These are phyloP conservation scores for Narcine bancroftii DNA, from an alignment of 2,113 vertebrate genomes.

Conservation along the genomic window DNA sequence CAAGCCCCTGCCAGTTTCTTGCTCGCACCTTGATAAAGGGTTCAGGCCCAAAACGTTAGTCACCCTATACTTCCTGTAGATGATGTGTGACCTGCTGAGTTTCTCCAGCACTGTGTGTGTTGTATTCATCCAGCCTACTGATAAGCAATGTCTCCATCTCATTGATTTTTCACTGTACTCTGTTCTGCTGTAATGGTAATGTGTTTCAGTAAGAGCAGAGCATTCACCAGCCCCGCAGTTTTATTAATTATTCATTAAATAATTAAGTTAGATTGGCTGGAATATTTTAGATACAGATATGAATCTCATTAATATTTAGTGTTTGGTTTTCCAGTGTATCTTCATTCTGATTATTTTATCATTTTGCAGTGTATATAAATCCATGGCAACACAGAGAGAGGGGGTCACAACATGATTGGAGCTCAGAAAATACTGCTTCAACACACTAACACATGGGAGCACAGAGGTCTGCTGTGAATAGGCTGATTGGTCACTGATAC, in stretches of 20 bases:
- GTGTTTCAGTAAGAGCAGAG: neutral
- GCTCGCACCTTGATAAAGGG: too few species aligned
- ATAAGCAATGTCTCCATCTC: neutral
- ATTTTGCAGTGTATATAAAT: neutral
- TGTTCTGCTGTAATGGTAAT: neutral
- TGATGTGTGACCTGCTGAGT: too few species aligned
- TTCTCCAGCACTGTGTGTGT: too few species aligned
- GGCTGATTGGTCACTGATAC: neutral
- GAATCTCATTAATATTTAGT: slow-evolving; percentile 5
- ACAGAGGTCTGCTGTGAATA: neutral
- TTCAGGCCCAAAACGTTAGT: too few species aligned
- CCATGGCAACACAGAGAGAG: neutral
- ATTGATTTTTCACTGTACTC: neutral
- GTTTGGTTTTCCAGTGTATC: neutral
- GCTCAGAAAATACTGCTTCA: neutral
- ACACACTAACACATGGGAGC: neutral
- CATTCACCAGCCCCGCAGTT: neutral
- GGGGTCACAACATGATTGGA: neutral
- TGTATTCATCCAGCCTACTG: neutral
- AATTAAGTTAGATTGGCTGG: neutral
- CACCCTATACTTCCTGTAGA: too few species aligned
- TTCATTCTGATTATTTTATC: neutral
- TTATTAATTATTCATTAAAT: slow-evolving; percentile 34
- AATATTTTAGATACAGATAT: slow-evolving; percentile 19
- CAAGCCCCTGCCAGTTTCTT: too few species aligned